Conservation (phyloP, 2,888 invertebrate genomes). For the Sarcophaga carnaria region DNA sequence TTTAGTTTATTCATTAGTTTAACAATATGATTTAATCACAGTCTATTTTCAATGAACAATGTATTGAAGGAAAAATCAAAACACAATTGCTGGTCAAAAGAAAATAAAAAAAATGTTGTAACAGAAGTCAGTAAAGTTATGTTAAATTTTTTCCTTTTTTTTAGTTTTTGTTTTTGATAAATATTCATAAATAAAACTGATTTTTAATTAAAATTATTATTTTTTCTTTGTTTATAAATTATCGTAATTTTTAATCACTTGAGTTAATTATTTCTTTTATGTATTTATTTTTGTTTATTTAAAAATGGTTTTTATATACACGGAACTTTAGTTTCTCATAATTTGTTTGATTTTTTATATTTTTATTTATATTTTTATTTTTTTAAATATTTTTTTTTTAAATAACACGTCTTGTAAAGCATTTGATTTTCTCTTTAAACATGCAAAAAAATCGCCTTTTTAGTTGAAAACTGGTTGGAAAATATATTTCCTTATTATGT, state of each 20-base stretch:
- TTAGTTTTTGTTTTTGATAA: not conserved
- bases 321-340: slow-evolving; percentile 45
- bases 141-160: slow-evolving; percentile 3
- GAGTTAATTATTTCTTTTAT: not conserved
- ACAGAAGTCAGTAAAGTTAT: slow-evolving; percentile 8
- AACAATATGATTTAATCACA: slow-evolving; percentile 48
- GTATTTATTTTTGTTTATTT: slow-evolving; percentile 1
- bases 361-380: slow-evolving; percentile 15
- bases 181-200: too few relatives aligned
- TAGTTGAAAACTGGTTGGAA: slow-evolving; percentile 52
- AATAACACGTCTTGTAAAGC: slow-evolving; percentile 25
- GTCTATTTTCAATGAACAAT: slow-evolving; percentile 35
- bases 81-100: slow-evolving; percentile 49
- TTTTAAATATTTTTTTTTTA: not conserved
- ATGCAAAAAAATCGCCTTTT: slow-evolving; percentile 21
- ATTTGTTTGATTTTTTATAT: not conserved
- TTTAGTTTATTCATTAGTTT: slow-evolving; percentile 4
- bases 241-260: slow-evolving; percentile 30
- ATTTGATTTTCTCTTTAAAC: slow-evolving; percentile 36
- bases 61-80: not conserved
- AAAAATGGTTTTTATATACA: slow-evolving; percentile 8
- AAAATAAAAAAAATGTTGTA: slow-evolving; percentile 22
- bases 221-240: slow-evolving; percentile 1
- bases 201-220: slow-evolving; percentile 23
- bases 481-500: slow-evolving; percentile 61